These are phyloP conservation scores for Hydriomena furcata DNA, from an alignment of 2,888 invertebrate genomes.

Conservation along the genomic window DNA sequence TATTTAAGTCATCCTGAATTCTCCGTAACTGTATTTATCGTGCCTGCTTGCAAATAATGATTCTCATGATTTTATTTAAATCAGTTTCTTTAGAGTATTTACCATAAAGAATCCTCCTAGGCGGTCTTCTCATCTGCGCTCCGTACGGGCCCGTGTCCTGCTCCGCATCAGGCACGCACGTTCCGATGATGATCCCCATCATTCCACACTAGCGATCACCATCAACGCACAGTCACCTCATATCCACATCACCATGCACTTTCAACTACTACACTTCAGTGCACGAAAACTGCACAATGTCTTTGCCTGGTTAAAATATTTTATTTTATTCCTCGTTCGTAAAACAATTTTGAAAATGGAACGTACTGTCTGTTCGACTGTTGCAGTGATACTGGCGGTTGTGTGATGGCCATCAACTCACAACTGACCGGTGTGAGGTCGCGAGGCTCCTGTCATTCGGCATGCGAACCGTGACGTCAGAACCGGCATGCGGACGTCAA, in stretches of 20 bases:
- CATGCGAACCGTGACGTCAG: conserved; percentile 55
- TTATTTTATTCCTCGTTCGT: neutral
- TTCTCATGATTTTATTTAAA: too few relatives aligned
- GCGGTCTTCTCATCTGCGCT: conserved; percentile 66
- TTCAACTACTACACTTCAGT: conserved; percentile 12
- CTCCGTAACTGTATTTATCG: too few relatives aligned
- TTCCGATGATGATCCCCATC: conserved; percentile 89
- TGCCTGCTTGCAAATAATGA: too few relatives aligned
- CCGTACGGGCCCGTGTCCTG: conserved; percentile 79
- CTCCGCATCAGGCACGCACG: conserved; percentile 88
- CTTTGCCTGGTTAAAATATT: neutral
- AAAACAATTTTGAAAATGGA: conserved; percentile 1
- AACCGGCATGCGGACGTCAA: conserved; percentile 30
- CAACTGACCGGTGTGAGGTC: conserved; percentile 26
- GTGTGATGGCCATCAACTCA: conserved; percentile 2
- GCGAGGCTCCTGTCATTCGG: conserved; percentile 31
- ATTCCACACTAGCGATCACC: conserved; percentile 44
- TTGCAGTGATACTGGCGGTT: conserved; percentile 32
- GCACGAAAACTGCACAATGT: conserved; percentile 3
- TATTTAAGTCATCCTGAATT: too few relatives aligned
- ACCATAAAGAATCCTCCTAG: conserved; percentile 76
- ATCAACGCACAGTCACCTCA: conserved; percentile 44
- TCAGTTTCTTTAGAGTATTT: conserved; percentile 26
- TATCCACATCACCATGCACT: conserved; percentile 17
- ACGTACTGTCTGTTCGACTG: conserved; percentile 25